Conservation (phyloP, 2,888 invertebrate species). For the Drosophila mimica region DNA sequence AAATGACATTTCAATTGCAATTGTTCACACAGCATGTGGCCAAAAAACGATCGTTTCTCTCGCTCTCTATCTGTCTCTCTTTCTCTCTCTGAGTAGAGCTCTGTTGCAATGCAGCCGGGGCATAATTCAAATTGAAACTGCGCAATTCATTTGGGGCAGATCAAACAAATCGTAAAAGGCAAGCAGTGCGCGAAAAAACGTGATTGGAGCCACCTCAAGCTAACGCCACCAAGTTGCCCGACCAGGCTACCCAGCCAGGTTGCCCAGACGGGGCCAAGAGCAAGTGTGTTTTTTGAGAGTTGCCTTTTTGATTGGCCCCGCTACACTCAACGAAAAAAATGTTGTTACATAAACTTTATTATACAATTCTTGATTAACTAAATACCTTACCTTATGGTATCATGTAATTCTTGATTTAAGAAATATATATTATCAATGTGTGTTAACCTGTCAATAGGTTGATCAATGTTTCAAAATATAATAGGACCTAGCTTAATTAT, state of each 20-base stretch:
- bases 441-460: fast-evolving
- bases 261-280: constrained; percentile 2
- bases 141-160: constrained; percentile 78
- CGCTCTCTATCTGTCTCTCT: neutral
- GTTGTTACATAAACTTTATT: neutral
- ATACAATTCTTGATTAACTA: neutral
- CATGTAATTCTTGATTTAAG: neutral
- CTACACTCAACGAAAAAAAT: neutral
- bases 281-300: constrained; percentile 15
- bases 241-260: neutral
- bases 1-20: constrained; percentile 83
- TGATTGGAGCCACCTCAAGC: constrained; percentile 77
- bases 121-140: constrained; percentile 78
- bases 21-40: constrained; percentile 65
- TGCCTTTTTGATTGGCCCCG: constrained; percentile 5
- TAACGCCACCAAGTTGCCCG: constrained; percentile 53
- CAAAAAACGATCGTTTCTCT: constrained; percentile 7
- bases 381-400: fast-evolving
- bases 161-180: constrained; percentile 80
- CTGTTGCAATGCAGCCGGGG: constrained; percentile 30
- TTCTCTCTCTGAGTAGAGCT: neutral
- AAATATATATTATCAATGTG: neutral
- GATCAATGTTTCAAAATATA: neutral
- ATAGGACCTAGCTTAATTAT: no score
- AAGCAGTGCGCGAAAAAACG: constrained; percentile 73